phyloP scores from a whole-genome alignment of 2,113 vertebrate genomes.

The Hippocampus barbouri region DNA sequence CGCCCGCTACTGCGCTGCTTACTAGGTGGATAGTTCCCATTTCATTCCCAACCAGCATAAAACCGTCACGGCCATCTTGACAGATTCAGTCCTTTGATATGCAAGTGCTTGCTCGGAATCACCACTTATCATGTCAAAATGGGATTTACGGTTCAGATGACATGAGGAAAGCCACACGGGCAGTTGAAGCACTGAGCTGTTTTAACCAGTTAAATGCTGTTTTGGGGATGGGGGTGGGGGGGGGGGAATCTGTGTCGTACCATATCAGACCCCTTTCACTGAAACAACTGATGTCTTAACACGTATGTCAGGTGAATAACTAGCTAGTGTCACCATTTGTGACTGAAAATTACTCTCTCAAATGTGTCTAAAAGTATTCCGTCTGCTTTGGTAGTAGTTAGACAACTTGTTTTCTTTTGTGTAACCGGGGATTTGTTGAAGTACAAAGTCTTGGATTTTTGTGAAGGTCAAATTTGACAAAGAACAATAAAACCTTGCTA shows the following conservation, averaged over 20 bases:
- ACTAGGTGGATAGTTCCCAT: constrained; percentile 25
- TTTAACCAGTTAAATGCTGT: too few relatives aligned
- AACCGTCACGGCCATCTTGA: not conserved
- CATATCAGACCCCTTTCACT: not conserved
- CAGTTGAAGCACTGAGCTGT: not conserved
- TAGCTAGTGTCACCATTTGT: not conserved
- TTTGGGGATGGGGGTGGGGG: too few relatives aligned
- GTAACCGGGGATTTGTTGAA: not conserved
- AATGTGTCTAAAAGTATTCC: too few relatives aligned
- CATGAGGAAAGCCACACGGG: not conserved
- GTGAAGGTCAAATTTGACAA: not conserved
- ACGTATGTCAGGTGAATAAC: not conserved
- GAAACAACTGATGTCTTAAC: too few relatives aligned
- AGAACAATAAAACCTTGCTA: not conserved
- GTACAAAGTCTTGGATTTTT: not conserved
- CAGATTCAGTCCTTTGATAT: not conserved
- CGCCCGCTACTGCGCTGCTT: constrained; percentile 19
- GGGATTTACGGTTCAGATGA: not conserved
- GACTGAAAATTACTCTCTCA: not conserved
- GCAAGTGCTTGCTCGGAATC: not conserved
- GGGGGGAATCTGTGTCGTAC: not conserved
- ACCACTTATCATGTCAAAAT: not conserved
- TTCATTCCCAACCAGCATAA: not conserved
- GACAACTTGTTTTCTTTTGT: not conserved
- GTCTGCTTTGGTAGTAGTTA: not conserved